Evolutionary conservation across 2,797 vertebrate species (phyloP).

Genomic region (Chelon auratus): DNA sequence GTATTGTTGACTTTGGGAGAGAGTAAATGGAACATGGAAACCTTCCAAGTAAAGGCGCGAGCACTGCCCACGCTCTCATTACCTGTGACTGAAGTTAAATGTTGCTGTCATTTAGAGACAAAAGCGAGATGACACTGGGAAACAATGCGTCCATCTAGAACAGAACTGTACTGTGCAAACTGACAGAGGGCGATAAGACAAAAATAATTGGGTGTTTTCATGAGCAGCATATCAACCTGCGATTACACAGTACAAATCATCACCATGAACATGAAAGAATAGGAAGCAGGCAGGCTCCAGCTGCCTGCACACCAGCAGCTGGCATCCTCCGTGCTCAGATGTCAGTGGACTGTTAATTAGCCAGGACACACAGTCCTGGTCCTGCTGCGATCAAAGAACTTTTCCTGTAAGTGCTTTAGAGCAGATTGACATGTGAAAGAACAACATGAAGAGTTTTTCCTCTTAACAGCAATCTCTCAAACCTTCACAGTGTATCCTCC

Average conservation of each 20-base stretch:
- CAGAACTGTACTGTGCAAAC: neutral
- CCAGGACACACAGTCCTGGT: conserved; percentile 43
- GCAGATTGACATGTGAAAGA: conserved; percentile 7
- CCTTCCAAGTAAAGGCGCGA: conserved; percentile 19
- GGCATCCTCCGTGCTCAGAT: conserved; percentile 35
- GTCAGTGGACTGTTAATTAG: conserved; percentile 61
- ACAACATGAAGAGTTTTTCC: conserved; percentile 8
- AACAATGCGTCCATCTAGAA: neutral
- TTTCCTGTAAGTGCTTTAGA: conserved; percentile 38
- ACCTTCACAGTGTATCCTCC: neutral
- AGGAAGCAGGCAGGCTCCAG: conserved; percentile 29
- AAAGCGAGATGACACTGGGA: conserved; percentile 13
- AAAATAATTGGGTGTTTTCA: conserved; percentile 6
- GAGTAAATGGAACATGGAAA: conserved; percentile 42
- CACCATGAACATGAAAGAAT: conserved; percentile 35
- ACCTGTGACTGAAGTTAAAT: conserved; percentile 25
- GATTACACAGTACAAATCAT: conserved; percentile 17
- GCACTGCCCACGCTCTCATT: conserved; percentile 39
- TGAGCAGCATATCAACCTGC: neutral
- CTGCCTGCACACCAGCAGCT: conserved; percentile 49
- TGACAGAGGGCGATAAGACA: neutral
- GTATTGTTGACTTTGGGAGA: conserved; percentile 31
- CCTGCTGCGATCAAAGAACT: conserved; percentile 55
- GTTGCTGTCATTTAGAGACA: conserved; percentile 29
- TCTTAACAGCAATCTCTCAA: conserved; percentile 3